phyloP scores from a whole-genome alignment of 2,888 invertebrate species.

The Beris chalybata region DNA sequence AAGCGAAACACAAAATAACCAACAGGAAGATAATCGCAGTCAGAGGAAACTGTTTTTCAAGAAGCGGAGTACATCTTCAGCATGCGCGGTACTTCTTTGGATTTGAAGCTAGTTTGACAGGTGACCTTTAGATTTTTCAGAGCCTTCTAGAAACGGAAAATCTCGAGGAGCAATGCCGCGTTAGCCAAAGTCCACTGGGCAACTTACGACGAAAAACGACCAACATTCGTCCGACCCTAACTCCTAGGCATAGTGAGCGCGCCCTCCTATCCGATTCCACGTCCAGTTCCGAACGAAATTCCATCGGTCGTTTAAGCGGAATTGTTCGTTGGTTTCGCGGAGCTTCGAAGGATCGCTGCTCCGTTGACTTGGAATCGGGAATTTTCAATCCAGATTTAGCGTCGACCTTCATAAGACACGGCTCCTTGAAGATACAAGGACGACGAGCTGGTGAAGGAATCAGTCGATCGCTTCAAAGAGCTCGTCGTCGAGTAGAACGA shows the following conservation, averaged over 20 bases:
- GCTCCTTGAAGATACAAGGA: conserved; percentile 55
- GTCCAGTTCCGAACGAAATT: conserved; percentile 56
- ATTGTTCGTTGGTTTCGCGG: conserved; percentile 70
- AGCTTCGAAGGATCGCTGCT: conserved; percentile 59
- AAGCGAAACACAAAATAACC: conserved; percentile 66
- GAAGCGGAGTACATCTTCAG: conserved; percentile 85
- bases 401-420: conserved; percentile 61
- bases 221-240: conserved; percentile 62
- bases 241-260: conserved; percentile 82
- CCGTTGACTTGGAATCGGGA: conserved; percentile 60
- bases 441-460: conserved; percentile 58
- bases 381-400: conserved; percentile 62
- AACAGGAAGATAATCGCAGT: conserved; percentile 73
- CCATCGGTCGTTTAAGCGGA: conserved; percentile 67
- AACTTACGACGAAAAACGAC: conserved; percentile 69
- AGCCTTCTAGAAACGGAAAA: conserved; percentile 80
- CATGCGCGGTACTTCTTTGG: conserved; percentile 68
- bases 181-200: conserved; percentile 77
- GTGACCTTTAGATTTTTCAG: conserved; percentile 54
- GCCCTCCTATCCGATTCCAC: conserved; percentile 65
- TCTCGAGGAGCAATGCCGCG: conserved; percentile 70
- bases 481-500: conserved; percentile 86
- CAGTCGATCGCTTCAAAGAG: conserved; percentile 73
- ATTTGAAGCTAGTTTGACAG: conserved; percentile 10
- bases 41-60: conserved; percentile 83